phyloP scores from a whole-genome alignment of 2,113 vertebrate species.

The Peromyscus californicus region DNA sequence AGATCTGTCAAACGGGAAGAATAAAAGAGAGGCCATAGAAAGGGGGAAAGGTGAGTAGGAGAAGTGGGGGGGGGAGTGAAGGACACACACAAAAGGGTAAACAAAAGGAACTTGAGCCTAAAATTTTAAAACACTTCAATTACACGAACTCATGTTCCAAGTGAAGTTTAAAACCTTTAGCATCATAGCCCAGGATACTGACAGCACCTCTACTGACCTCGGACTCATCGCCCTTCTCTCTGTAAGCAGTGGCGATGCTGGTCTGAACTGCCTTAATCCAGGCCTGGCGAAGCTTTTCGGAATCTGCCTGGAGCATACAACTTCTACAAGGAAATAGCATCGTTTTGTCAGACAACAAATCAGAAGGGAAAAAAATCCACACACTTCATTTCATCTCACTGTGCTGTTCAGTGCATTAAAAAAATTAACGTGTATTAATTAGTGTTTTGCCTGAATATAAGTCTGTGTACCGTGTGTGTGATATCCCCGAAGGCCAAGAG shows the following conservation, averaged over 20 bases:
- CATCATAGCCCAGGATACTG: background rate
- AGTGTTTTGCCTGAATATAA: background rate
- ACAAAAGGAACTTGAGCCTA: background rate
- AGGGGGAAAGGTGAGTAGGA: background rate
- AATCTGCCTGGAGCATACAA: conserved; percentile 99
- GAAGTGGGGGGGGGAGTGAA: background rate
- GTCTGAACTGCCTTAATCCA: conserved; percentile 99
- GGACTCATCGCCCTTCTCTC: conserved; percentile 94
- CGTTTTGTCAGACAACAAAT: conserved; percentile 47
- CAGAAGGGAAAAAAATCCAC: background rate
- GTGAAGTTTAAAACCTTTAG: conserved; percentile 18
- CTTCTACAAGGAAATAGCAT: conserved; percentile 88
- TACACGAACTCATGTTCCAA: conserved; percentile 32
- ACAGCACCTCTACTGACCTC: conserved; percentile 87
- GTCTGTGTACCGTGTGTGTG: background rate
- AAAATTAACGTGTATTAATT: background rate
- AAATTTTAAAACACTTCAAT: conserved; percentile 50
- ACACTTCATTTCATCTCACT: background rate
- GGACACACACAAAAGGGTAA: conserved; percentile 31
- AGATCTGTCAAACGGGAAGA: background rate
- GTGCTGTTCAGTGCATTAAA: background rate
- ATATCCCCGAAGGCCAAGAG: background rate
- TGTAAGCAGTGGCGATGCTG: conserved; percentile 98
- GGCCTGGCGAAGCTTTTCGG: conserved; percentile 96
- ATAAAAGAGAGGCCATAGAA: background rate